Evolutionary conservation across 2,888 invertebrate species (phyloP).

Genomic region (Aquatica leii): DNA sequence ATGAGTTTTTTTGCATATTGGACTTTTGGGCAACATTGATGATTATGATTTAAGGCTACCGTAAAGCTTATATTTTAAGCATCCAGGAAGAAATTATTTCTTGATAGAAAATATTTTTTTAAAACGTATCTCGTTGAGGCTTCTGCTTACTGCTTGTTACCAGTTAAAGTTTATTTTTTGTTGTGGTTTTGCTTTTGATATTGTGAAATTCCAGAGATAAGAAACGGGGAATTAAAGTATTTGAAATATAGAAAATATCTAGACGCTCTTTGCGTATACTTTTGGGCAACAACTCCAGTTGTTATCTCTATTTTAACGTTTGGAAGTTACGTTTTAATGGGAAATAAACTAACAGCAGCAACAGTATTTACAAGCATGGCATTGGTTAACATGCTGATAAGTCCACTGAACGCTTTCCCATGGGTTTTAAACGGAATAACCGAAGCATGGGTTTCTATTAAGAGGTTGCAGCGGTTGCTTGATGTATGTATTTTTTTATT

Average conservation of each 20-base stretch:
- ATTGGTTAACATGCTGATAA: conserved; percentile 93
- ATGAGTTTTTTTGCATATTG: no score
- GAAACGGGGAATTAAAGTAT: conserved; percentile 77
- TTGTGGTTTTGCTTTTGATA: no score
- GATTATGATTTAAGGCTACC: no score
- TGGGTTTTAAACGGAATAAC: conserved; percentile 97
- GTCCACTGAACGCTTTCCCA: conserved; percentile 95
- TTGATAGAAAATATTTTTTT: no score
- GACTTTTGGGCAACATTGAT: no score
- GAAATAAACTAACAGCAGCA: conserved; percentile 83
- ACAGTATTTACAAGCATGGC: conserved; percentile 95
- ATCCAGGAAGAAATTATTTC: no score
- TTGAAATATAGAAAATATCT: conserved; percentile 90
- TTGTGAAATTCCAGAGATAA: no score
- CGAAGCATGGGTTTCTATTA: conserved; percentile 94
- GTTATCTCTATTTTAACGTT: conserved; percentile 86
- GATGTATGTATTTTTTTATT: conserved; percentile 65
- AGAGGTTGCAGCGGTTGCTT: conserved; percentile 83
- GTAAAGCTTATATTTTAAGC: no score
- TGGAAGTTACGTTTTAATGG: conserved; percentile 78
- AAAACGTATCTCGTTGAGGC: no score
- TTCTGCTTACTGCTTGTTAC: no score
- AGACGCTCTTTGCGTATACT: conserved; percentile 96
- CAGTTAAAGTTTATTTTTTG: no score
- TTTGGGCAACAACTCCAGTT: conserved; percentile 98